Evolutionary conservation across 2,797 vertebrate species (phyloP).

Genomic region (Chromobotia macracanthus): DNA sequence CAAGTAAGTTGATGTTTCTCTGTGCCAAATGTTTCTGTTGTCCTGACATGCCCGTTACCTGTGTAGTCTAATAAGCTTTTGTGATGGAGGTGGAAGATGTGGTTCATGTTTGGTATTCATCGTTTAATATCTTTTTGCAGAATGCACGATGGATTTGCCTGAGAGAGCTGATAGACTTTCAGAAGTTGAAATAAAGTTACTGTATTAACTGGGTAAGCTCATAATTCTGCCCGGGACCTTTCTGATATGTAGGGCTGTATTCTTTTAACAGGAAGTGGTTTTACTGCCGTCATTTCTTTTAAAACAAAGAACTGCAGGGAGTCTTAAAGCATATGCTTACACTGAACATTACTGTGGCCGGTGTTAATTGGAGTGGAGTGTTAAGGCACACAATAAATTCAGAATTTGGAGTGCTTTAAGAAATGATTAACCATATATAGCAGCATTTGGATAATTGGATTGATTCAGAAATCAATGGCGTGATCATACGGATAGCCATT

Average conservation of each 20-base stretch:
- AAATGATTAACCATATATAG: constrained; percentile 68
- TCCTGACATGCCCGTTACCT: background rate
- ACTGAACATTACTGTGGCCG: background rate
- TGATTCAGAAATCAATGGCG: constrained; percentile 58
- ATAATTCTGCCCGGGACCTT: constrained; percentile 6
- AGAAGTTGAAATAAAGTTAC: constrained; percentile 16
- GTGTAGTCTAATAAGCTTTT: background rate
- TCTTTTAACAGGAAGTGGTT: constrained; percentile 10
- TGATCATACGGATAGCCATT: constrained; percentile 64
- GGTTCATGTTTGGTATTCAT: constrained; percentile 1
- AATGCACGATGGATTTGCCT: background rate
- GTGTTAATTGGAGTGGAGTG: constrained; percentile 10
- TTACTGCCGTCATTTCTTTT: constrained; percentile 20
- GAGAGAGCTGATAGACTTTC: constrained; percentile 16
- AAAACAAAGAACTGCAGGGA: constrained; percentile 26
- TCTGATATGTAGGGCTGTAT: constrained; percentile 1
- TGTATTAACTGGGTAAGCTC: constrained; percentile 11
- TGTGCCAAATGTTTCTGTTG: background rate
- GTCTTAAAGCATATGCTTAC: constrained; percentile 45
- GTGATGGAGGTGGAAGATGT: background rate
- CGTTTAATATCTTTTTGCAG: constrained; percentile 1
- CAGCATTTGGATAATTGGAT: constrained; percentile 65
- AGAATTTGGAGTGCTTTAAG: constrained; percentile 58
- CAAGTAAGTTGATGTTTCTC: constrained; percentile 29
- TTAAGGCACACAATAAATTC: constrained; percentile 54